Evolutionary conservation across 2,797 vertebrate species (phyloP), one percentile per base, ranked within the genome.

Genomic region (Halcyon leucocephala): DNA sequence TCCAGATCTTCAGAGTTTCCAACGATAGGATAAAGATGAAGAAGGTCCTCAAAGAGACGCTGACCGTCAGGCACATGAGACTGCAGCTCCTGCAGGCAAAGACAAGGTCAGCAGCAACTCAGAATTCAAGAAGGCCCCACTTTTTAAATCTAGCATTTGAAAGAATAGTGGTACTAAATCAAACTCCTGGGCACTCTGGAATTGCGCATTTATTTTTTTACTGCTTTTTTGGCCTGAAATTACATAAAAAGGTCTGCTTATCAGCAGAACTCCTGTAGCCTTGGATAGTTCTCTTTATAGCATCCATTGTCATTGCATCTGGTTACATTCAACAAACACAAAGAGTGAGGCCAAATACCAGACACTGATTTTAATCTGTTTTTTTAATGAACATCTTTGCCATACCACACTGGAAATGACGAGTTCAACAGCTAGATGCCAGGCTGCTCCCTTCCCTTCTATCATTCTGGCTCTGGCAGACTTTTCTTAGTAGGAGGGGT

Each of bases 31-130:
- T 77, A 52, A 29, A 96, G 91, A 28, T 4, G 87, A 60, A 98
- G 97, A 72, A 99, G 97, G 42, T 97, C 89, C 93, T 99, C 98
- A 51, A 99, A 98, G 42, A 91, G 97, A 44, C 1, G 92, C 94
- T 99, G 99, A 62, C 99, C 99, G 89, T 98, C 97, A 61, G 97
- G 74, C 10, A 99, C 88, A 29, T 4, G 95, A 10, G 96, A 96
- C 76, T 96, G 98, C 86, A 99, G 97, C 57, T 97, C 97, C 99
- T 99, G 93, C 25, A 81, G 64, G 66, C 29, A 91, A 92, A 87
- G 58, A 64, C 19, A 73, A 70, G 0, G 21, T 78, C 65, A 88
- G 10, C 37, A 79, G 61, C 51, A 79, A 77, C 18, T 67, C 22
- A 48, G 64, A 60, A 54, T 57, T 73, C 44, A 52, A 31, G 37